A percentile compares a stretch with the other conserved stretches of the same genome.
phyloP scores from a whole-genome alignment of 2,113 vertebrate genomes.

The Siphamia tubifer region DNA sequence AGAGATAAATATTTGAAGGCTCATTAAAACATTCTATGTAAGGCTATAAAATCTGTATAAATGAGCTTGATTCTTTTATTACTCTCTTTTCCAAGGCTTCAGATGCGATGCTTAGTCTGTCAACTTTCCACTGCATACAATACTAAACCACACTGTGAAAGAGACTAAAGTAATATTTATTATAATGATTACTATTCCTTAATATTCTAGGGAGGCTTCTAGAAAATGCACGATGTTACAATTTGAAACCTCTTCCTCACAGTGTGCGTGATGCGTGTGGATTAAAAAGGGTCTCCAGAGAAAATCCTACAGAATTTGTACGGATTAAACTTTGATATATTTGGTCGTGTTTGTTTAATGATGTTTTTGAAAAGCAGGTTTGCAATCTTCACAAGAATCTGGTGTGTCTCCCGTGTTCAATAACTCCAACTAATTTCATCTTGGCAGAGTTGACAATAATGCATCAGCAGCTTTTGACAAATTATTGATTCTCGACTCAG shows the following conservation, averaged over 20 bases:
- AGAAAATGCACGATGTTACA: not conserved
- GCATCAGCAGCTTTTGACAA: slow-evolving; percentile 61
- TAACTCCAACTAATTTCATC: slow-evolving; percentile 29
- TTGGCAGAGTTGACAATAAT: slow-evolving; percentile 43
- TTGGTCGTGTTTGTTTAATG: slow-evolving; percentile 25
- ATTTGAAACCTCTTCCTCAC: not conserved
- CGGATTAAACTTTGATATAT: slow-evolving; percentile 32
- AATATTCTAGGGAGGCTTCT: not conserved
- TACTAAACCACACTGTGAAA: too few species aligned
- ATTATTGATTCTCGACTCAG: slow-evolving; percentile 52
- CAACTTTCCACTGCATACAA: too few species aligned
- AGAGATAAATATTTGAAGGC: too few species aligned
- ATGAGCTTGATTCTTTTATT: too few species aligned
- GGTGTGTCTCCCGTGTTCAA: slow-evolving; percentile 20
- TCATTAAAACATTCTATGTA: too few species aligned
- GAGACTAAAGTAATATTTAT: too few species aligned
- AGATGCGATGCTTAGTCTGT: too few species aligned
- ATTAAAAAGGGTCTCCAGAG: not conserved
- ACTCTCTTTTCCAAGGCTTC: too few species aligned
- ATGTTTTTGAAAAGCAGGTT: slow-evolving; percentile 8
- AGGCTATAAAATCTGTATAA: too few species aligned
- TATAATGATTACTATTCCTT: not conserved
- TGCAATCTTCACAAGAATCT: slow-evolving; percentile 22
- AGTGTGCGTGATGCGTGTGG: not conserved
- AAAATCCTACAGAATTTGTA: slow-evolving; percentile 18